Conservation (phyloP, 2,888 invertebrate species). For the Anticlea derivata region DNA sequence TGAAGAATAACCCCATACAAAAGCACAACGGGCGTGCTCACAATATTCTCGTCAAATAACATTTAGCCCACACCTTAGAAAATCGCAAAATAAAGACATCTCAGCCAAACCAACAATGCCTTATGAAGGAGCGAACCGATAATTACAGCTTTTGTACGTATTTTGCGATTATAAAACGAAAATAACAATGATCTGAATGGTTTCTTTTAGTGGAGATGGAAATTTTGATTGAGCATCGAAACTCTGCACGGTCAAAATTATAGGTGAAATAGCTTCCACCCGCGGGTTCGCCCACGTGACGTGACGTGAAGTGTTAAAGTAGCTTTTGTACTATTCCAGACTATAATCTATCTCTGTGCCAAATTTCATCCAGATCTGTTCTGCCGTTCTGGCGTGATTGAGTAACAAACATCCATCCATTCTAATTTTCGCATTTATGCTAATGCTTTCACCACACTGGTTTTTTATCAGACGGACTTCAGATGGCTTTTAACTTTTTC, state of each 20-base stretch:
- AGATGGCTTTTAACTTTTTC: no score
- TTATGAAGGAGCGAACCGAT: slow-evolving; percentile 73
- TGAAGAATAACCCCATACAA: slow-evolving; percentile 63
- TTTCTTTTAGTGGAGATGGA: slow-evolving; percentile 54
- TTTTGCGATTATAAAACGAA: slow-evolving; percentile 63
- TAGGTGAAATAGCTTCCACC: neutral
- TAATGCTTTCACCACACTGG: no score
- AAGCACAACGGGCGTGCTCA: slow-evolving; percentile 75
- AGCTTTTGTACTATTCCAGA: no score
- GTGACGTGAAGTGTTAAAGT: no score
- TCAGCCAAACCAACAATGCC: slow-evolving; percentile 56
- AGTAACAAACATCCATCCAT: no score
- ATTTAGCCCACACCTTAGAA: slow-evolving; percentile 82
- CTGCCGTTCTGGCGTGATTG: no score
- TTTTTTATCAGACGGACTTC: no score
- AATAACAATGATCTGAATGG: slow-evolving; percentile 54
- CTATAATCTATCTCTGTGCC: no score
- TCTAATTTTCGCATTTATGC: no score
- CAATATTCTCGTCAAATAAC: slow-evolving; percentile 81
- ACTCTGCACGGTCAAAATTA: slow-evolving; percentile 30
- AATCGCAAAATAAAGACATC: slow-evolving; percentile 82
- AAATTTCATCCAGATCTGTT: no score
- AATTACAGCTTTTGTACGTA: slow-evolving; percentile 79
- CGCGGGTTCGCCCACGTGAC: no score
- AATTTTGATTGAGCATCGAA: slow-evolving; percentile 53